Evolutionary conservation across 2,797 vertebrate species (phyloP), one percentile per base, ranked within the genome.

Genomic region (Argya squamiceps): DNA sequence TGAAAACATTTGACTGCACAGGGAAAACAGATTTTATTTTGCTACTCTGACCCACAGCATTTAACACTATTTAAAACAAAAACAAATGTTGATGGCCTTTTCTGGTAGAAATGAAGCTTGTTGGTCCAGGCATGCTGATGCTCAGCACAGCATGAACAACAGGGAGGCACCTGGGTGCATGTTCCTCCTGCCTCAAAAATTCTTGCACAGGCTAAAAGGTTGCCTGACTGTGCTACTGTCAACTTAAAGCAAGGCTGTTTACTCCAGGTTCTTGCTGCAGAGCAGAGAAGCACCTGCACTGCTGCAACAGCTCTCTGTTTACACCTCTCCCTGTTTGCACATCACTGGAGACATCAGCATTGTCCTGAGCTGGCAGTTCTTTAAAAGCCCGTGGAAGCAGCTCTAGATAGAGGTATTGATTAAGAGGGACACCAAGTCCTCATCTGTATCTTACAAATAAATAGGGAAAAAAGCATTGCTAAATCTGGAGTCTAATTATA

Each of bases 331-430:
- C 50, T 65, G 39, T 77, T 70, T 65, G 79, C 56, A 56, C 56
- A 44, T 93, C 70, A 34, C 63, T 89, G 65, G 78, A 96, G 93
- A 80, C 64, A 76, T 81, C 88, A 84, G 60, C 52, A 39, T 75
- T 86, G 46, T 95, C 88, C 93, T 87, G 88, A 97, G 50, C 73
- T 10, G 53, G 84, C 85, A 91, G 75, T 79, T 87, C 92, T 87
- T 84, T 94, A 92, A 96, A 93, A 96, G 77, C 37, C 68, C 81
- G 34, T 84, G 79, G 78, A 97, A 84, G 76, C 43, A 91, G 65
- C 36, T 79, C 32, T 55, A 88, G 46, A 37, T 69, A 70, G 81
- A 83, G 32, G 6, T 86, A 91, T 92, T 30, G 81, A 94, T 94
- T 92, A 65, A 74, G 30, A 90, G 64, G 95, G 65, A 49, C 68